A percentile compares a stretch with the other conserved stretches of the same genome.
Conservation (phyloP, 2,113 vertebrate genomes). For the Oreamnos americanus region DNA sequence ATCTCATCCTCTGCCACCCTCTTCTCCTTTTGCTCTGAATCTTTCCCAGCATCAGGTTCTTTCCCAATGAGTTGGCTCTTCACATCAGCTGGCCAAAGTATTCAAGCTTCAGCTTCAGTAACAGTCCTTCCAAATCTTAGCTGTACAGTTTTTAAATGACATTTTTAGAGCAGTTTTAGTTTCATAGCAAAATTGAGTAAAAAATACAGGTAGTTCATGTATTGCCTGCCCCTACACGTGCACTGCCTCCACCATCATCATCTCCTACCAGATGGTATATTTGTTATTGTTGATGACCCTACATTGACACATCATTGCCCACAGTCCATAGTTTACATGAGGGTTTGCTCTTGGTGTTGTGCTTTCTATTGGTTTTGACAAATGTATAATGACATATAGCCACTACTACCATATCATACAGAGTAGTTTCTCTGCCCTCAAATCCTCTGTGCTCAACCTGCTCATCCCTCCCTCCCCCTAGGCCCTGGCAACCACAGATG, state of each 20-base stretch:
- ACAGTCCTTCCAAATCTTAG: neutral
- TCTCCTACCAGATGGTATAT: too few species aligned
- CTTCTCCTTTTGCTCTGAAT: neutral
- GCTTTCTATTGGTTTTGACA: neutral
- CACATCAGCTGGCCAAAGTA: neutral
- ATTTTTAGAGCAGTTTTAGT: neutral
- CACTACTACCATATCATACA: too few species aligned
- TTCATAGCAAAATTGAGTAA: neutral
- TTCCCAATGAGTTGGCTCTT: neutral
- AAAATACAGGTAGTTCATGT: neutral
- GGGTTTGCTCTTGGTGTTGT: too few species aligned
- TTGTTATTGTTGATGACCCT: neutral
- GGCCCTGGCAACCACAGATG: neutral
- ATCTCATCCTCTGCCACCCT: neutral
- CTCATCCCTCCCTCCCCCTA: too few species aligned
- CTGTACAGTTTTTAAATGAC: neutral
- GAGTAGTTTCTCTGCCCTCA: neutral
- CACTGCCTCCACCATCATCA: too few species aligned
- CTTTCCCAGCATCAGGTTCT: neutral
- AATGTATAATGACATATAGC: too few species aligned
- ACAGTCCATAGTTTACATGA: too few species aligned
- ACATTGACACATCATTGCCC: neutral
- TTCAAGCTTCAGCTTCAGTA: neutral
- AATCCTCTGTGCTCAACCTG: neutral
- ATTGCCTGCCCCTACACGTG: fast-evolving